Evolutionary conservation across 92 coral and sea anemone species (phyloP).

Genomic region (Zoanthus solanderi): DNA sequence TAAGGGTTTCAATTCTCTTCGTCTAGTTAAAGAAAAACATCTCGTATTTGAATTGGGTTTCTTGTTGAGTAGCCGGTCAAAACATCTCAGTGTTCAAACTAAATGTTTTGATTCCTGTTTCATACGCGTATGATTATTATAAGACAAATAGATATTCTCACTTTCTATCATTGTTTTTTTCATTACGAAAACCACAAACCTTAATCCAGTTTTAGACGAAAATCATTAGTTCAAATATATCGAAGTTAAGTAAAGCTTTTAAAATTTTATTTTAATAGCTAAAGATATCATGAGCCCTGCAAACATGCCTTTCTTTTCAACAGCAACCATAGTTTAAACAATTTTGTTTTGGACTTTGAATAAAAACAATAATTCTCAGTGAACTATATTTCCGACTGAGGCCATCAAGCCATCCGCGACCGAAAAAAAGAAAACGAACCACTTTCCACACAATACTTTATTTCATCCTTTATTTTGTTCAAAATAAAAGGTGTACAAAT

Average conservation of each 20-base stretch:
- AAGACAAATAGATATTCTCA: not conserved
- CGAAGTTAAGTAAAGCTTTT: too few species aligned
- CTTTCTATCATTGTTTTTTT: not conserved
- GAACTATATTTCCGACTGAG: constrained; percentile 2
- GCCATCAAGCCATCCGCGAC: constrained; percentile 14
- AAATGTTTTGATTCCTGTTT: not conserved
- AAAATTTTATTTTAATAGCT: not conserved
- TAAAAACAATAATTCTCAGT: constrained; percentile 1
- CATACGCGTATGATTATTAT: not conserved
- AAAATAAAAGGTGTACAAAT: constrained; percentile 13
- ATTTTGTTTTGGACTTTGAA: constrained; percentile 30
- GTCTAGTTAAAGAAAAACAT: not conserved
- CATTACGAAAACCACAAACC: not conserved
- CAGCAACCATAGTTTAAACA: constrained; percentile 13
- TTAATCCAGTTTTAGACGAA: not conserved
- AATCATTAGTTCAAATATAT: not conserved
- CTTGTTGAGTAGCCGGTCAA: not conserved
- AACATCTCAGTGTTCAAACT: not conserved
- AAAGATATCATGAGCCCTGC: not conserved
- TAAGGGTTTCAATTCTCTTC: not conserved
- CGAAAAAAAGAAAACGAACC: not conserved
- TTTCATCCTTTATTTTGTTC: not conserved
- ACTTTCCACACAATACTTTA: not conserved
- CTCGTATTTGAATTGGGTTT: not conserved
- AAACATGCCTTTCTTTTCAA: constrained; percentile 15